Evolutionary conservation across 1,140 invertebrate genomes (phyloP).

Genomic region (Apis florea): DNA sequence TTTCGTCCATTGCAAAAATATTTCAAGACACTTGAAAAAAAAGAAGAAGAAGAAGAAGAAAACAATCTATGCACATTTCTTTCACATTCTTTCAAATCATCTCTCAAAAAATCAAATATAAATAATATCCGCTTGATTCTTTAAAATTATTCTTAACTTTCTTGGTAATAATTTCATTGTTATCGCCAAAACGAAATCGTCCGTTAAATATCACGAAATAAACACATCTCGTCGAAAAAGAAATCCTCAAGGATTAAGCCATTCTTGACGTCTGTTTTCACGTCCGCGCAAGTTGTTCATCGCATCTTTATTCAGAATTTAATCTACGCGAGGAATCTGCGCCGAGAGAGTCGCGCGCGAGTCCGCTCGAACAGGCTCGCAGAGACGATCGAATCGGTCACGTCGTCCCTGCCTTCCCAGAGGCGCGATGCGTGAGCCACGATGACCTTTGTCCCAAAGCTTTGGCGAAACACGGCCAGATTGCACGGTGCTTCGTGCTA

Average conservation of each 20-base stretch:
- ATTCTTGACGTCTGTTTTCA: neutral
- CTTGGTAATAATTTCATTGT: no score
- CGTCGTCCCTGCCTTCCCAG: conserved; percentile 59
- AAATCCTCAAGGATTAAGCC: conserved; percentile 17
- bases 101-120: no score
- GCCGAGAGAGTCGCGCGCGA: conserved; percentile 11
- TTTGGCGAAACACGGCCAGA: conserved; percentile 16
- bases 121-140: no score
- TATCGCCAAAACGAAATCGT: no score
- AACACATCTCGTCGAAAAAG: neutral
- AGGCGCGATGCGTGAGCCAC: conserved; percentile 50
- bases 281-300: neutral
- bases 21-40: no score
- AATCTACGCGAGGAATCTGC: conserved; percentile 35
- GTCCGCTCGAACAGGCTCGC: neutral
- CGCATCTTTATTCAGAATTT: conserved; percentile 37
- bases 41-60: no score
- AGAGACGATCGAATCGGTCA: conserved; percentile 45
- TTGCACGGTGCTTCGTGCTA: neutral
- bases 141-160: no score
- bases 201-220: neutral
- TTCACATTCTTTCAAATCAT: no score
- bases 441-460: conserved; percentile 43
- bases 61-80: no score
- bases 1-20: no score